A percentile compares a stretch with the other conserved stretches of the same genome.
Evolutionary conservation across 2,888 invertebrate genomes (phyloP).

Genomic region (Trachelus tabidus): DNA sequence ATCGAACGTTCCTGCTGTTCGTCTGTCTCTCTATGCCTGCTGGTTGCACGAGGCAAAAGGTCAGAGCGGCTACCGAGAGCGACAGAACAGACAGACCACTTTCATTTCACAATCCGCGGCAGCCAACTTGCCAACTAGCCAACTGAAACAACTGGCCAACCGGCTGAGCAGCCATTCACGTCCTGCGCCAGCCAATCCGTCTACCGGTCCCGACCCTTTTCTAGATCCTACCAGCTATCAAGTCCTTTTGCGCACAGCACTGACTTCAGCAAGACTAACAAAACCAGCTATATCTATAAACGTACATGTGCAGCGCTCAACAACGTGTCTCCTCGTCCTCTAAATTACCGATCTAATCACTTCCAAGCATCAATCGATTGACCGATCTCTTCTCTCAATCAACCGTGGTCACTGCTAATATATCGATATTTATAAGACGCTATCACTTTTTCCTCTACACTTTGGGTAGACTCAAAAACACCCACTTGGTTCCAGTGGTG

Average conservation of each 20-base stretch:
- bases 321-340: background rate
- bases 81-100: constrained; percentile 37
- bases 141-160: background rate
- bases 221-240: background rate
- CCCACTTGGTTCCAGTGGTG: background rate
- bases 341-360: background rate
- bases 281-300: background rate
- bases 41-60: constrained; percentile 40
- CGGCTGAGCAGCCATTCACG: constrained; percentile 6
- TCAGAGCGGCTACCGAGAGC: constrained; percentile 39
- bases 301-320: background rate
- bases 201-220: background rate
- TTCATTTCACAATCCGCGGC: constrained; percentile 45
- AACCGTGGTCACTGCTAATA: background rate
- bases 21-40: background rate
- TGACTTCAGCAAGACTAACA: background rate
- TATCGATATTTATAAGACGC: background rate
- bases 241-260: background rate
- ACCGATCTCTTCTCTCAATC: background rate
- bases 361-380: background rate
- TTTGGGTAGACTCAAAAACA: background rate
- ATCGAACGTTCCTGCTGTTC: background rate
- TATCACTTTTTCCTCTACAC: background rate
- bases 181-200: background rate
- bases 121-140: constrained; percentile 3